These are phyloP conservation scores for Drosophila ficusphila DNA, from an alignment of 1,140 invertebrate genomes.

Conservation along the genomic window DNA sequence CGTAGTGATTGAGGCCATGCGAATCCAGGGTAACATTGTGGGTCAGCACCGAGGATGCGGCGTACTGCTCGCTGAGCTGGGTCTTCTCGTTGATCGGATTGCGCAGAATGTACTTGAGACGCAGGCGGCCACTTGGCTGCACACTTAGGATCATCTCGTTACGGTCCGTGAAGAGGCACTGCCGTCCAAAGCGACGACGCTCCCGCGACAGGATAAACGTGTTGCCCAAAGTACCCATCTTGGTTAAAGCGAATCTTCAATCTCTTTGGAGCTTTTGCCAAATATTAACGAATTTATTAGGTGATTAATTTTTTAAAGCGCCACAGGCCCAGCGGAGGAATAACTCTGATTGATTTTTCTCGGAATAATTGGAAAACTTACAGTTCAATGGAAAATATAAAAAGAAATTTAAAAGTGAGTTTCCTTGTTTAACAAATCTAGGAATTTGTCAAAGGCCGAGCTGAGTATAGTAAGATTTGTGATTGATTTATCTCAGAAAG, in stretches of 20 bases:
- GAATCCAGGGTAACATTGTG: constrained; percentile 84
- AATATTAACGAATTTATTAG: no score
- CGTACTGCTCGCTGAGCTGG: constrained; percentile 87
- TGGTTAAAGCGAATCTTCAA: no score
- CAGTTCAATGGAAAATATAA: not conserved
- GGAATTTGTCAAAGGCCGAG: no score
- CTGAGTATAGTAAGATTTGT: no score
- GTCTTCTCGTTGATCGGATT: constrained; percentile 88
- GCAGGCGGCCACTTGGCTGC: constrained; percentile 84
- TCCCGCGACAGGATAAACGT: constrained; percentile 85
- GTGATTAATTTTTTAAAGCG: not conserved
- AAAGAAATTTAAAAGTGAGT: no score
- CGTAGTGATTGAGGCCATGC: constrained; percentile 92
- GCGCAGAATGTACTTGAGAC: constrained; percentile 88
- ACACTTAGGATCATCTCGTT: constrained; percentile 90
- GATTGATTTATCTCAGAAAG: no score
- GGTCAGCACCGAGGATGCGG: constrained; percentile 87
- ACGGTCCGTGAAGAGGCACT: constrained; percentile 89
- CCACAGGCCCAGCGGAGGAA: no score
- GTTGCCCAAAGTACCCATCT: constrained; percentile 39
- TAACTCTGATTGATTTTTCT: not conserved
- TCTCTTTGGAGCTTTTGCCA: no score
- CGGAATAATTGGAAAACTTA: not conserved
- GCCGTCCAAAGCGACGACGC: constrained; percentile 88
- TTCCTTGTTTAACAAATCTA: no score